These are phyloP conservation scores for Xanthorhoe spadicearia DNA, from an alignment of 2,888 invertebrate genomes.

Conservation along the genomic window DNA sequence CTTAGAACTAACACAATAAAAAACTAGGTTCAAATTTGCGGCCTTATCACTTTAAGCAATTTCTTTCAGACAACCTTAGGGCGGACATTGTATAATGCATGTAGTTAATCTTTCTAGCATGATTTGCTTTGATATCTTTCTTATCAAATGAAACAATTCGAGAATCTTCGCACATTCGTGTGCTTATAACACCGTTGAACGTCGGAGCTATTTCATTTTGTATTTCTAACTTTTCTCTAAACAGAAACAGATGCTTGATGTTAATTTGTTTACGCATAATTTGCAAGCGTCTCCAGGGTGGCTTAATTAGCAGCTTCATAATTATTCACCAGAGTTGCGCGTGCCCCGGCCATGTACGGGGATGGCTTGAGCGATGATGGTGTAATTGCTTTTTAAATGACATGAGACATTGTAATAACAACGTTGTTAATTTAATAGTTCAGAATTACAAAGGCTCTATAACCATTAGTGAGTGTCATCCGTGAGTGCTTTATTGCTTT, in stretches of 20 bases:
- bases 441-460: background rate
- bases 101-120: background rate
- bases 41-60: no score
- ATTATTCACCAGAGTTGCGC: constrained; percentile 35
- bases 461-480: background rate
- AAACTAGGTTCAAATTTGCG: no score
- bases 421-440: constrained; percentile 4
- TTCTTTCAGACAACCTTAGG: no score
- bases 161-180: constrained; percentile 10
- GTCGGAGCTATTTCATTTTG: constrained; percentile 22
- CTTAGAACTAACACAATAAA: no score
- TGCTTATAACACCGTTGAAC: constrained; percentile 15
- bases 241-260: constrained; percentile 40
- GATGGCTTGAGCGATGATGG: constrained; percentile 17
- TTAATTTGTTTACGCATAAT: constrained; percentile 44
- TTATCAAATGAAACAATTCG: constrained; percentile 6
- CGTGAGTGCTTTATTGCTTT: background rate
- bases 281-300: constrained; percentile 38
- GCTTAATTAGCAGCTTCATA: constrained; percentile 39
- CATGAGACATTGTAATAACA: constrained; percentile 8
- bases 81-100: background rate
- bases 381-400: constrained; percentile 26
- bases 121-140: background rate
- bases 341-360: constrained; percentile 15
- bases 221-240: constrained; percentile 34